Base-by-base conservation (phyloP, 2,888 invertebrate genomes). In the Ectobius pallidus region DNA sequence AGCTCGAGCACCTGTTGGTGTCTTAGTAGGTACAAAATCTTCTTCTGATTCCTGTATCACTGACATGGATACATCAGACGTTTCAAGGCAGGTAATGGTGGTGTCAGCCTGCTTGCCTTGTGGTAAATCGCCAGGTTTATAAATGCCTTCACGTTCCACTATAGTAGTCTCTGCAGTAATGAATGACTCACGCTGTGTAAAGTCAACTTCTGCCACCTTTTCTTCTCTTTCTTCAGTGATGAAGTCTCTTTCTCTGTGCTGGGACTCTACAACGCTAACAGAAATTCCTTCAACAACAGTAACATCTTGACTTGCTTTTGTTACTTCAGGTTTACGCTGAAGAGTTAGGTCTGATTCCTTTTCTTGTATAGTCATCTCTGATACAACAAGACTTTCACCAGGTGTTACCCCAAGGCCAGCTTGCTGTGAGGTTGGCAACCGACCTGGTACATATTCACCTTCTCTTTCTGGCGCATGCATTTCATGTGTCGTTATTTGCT, bases 401-500 rank as follows among this genome's bases (percentile, higher is more conserved):
- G 86, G 85, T 4, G 87, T 86, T 70, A 92, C 81, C 76, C 85
- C 85, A 1, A 89, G 76, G 71, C 85, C 85, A 11, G 90, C 92
- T 79, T 84, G 86, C 83, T 91, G 89, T 74, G 83, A 80, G 14
- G 86, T 85, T 55, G 91, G 91, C 73, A 89, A 76, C 80, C 88
- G 88, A 14, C 87, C 85, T 1, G 87, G 85, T 22, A 86, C 81
- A 75, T 89, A 86, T 25, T 86, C 84, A 1, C 90, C 90, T 85
- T 92, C 92, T 75, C 87, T 86, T 82, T 93, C 93, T 74, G 90
- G 88, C 0, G 89, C 86, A 78, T 89, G 82, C 77, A 88, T 89
- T 79, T 89, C 87, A 82, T 89, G 87, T 18, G 90, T 90, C 0
- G 77, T 79, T 3, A 88, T 82, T 81, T 90, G 89, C 79, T 88